Percentiles rank a stretch among this genome's conserved stretches.
phyloP scores from a whole-genome alignment of 2,888 invertebrate species.

The Drepana falcataria region DNA sequence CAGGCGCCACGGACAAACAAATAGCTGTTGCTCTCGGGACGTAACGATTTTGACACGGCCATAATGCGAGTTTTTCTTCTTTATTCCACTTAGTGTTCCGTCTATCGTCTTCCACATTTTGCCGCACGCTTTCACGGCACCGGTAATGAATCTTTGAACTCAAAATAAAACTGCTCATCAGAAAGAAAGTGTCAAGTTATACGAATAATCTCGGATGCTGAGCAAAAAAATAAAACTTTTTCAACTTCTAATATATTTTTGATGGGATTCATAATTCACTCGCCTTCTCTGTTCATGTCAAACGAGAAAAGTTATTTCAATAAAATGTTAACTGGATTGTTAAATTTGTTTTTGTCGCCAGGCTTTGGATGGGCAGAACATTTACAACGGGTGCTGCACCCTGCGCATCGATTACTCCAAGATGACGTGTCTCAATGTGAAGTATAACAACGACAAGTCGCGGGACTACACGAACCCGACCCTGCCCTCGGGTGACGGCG shows the following conservation, averaged over 20 bases:
- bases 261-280: slow-evolving; percentile 36
- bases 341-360: slow-evolving; percentile 58
- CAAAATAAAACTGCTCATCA: slow-evolving; percentile 22
- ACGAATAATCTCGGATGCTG: slow-evolving; percentile 22
- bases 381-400: slow-evolving; percentile 99
- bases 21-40: slow-evolving; percentile 55
- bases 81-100: slow-evolving; percentile 23
- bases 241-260: slow-evolving; percentile 30
- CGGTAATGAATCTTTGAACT: slow-evolving; percentile 15
- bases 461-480: slow-evolving; percentile 99
- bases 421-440: slow-evolving; percentile 97
- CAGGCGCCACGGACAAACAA: slow-evolving; percentile 71
- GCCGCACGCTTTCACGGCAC: neutral
- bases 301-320: slow-evolving; percentile 37
- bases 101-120: slow-evolving; percentile 9
- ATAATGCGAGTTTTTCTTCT: slow-evolving; percentile 47
- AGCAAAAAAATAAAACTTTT: slow-evolving; percentile 25
- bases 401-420: slow-evolving; percentile 99
- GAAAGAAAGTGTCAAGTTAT: slow-evolving; percentile 19
- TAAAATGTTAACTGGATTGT: slow-evolving; percentile 13
- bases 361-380: slow-evolving; percentile 98
- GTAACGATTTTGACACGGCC: slow-evolving; percentile 61
- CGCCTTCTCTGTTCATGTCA: slow-evolving; percentile 29
- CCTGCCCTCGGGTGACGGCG: slow-evolving; percentile 94
- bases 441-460: slow-evolving; percentile 99